Evolutionary conservation across 2,113 vertebrate genomes (phyloP).

Genomic region (Murina feae): DNA sequence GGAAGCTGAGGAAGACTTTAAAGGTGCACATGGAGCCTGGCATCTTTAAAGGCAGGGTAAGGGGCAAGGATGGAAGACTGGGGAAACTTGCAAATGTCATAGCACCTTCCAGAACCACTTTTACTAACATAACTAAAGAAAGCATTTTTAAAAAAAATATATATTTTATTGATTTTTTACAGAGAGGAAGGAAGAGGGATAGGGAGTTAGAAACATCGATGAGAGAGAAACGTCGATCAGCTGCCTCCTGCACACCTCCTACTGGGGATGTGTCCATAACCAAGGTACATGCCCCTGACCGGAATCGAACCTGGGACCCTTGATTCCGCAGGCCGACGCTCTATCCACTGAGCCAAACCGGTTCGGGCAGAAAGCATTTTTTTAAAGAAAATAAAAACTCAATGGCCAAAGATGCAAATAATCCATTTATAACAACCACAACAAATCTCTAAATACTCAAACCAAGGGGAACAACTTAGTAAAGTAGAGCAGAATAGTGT

Average conservation of each 20-base stretch:
- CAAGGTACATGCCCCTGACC: too few species aligned
- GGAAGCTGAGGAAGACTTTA: neutral
- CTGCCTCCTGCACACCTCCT: too few species aligned
- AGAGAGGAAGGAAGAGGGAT: too few species aligned
- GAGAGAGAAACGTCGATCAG: too few species aligned
- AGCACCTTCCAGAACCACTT: neutral
- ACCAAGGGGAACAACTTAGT: neutral
- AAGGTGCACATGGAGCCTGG: neutral
- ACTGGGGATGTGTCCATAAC: too few species aligned
- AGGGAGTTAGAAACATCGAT: too few species aligned
- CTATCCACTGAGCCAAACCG: too few species aligned
- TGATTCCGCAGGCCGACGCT: too few species aligned
- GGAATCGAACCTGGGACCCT: too few species aligned
- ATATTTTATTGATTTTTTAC: too few species aligned
- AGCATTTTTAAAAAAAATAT: neutral
- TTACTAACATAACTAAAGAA: neutral
- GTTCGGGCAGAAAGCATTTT: too few species aligned
- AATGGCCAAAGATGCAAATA: neutral
- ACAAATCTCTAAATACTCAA: constrained; percentile 4
- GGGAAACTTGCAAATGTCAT: neutral
- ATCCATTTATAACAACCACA: neutral
- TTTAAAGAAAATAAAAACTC: neutral
- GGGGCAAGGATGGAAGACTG: fast-evolving
- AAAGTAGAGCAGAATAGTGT: neutral
- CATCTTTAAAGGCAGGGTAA: neutral